Percentiles rank a stretch among this genome's conserved stretches.
Conservation (phyloP, 2,888 invertebrate genomes). For the Drosophila merina region DNA sequence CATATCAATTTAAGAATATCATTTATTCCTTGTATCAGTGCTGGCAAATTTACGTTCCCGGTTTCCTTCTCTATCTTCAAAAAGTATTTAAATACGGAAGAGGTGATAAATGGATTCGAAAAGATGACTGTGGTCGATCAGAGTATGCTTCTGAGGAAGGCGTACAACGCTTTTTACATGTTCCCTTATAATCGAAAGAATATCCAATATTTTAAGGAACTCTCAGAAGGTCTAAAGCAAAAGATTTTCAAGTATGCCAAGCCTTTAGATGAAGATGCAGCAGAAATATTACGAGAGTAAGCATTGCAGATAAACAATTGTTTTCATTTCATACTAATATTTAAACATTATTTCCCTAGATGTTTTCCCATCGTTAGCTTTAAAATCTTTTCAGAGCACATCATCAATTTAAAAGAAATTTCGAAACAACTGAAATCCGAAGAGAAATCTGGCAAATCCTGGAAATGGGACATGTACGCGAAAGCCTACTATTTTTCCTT, state of each 20-base stretch:
- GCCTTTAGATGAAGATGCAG: background rate
- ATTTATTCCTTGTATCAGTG: background rate
- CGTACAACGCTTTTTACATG: conserved; percentile 48
- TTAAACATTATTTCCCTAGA: background rate
- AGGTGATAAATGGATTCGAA: background rate
- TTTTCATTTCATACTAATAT: too few species aligned
- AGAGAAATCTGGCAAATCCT: conserved; percentile 12
- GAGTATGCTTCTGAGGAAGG: conserved; percentile 19
- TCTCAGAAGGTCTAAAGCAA: background rate
- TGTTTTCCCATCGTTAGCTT: conserved; percentile 35
- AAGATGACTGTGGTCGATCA: background rate
- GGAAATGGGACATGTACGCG: conserved; percentile 49
- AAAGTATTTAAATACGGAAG: background rate
- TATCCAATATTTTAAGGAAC: conserved; percentile 5
- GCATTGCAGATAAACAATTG: background rate
- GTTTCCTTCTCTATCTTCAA: background rate
- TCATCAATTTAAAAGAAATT: conserved; percentile 47
- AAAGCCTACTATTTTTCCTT: conserved; percentile 47
- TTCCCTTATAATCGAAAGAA: conserved; percentile 19
- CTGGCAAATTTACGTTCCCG: background rate
- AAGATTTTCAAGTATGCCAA: conserved; percentile 19
- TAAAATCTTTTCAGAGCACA: conserved; percentile 35
- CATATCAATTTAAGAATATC: background rate
- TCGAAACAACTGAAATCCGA: conserved; percentile 41
- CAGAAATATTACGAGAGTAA: background rate